A percentile compares a stretch with the other conserved stretches of the same genome.
Evolutionary conservation across 2,113 vertebrate genomes (phyloP).

Genomic region (Butastur rufipennis): DNA sequence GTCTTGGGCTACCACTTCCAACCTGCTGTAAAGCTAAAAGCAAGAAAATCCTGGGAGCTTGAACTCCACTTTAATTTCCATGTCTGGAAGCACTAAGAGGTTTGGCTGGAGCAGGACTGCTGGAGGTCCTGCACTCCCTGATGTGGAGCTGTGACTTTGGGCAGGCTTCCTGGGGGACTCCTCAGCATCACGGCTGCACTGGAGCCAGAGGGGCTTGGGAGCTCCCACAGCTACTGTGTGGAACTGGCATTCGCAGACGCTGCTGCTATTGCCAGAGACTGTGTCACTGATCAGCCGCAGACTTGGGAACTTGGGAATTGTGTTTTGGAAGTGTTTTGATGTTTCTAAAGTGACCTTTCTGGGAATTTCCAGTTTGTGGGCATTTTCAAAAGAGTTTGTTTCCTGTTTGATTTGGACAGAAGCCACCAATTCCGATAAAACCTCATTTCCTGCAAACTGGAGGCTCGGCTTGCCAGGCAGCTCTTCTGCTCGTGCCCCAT

Average conservation of each 20-base stretch:
- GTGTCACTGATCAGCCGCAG: neutral
- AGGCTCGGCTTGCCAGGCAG: neutral
- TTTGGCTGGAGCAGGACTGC: neutral
- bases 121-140: neutral
- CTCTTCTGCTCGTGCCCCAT: neutral
- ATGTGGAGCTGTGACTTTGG: neutral
- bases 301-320: neutral
- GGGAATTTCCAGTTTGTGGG: neutral
- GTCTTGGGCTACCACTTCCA: neutral
- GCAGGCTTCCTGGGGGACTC: neutral
- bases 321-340: neutral
- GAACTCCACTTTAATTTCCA: neutral
- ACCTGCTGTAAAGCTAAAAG: neutral
- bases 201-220: neutral
- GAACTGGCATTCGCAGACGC: neutral
- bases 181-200: neutral
- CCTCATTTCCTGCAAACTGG: neutral
- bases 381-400: constrained; percentile 16
- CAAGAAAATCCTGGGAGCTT: neutral
- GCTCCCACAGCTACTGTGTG: neutral
- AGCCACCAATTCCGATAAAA: neutral
- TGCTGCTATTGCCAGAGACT: neutral
- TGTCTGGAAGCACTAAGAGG: neutral
- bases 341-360: neutral
- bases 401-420: constrained; percentile 24